Conservation (phyloP, 2,888 invertebrate genomes). For the Polydrusus tereticollis region DNA sequence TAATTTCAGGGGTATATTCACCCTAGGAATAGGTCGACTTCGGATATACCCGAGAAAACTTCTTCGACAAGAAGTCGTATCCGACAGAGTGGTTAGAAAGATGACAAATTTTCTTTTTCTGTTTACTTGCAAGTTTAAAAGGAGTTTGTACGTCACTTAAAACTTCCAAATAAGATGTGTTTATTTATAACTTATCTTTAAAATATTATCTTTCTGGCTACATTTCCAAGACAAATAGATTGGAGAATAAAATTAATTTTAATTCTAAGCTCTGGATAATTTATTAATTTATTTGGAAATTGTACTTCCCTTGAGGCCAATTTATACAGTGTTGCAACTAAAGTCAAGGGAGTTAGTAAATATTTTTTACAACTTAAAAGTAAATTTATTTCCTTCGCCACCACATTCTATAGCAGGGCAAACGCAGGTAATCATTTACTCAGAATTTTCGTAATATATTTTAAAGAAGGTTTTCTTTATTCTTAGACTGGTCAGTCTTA, state of each 20-base stretch:
- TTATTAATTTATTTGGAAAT: too few species aligned
- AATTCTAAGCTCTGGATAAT: background rate
- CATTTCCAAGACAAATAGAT: background rate
- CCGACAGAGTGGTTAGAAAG: slow-evolving; percentile 11
- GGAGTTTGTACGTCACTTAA: slow-evolving; percentile 1
- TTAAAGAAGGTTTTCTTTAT: slow-evolving; percentile 50
- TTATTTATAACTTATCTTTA: background rate
- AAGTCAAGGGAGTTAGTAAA: too few species aligned
- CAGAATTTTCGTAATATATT: background rate
- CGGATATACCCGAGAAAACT: background rate
- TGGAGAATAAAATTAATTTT: background rate
- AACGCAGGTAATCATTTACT: too few species aligned
- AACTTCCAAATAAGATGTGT: background rate
- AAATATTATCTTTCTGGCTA: background rate
- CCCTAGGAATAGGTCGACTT: slow-evolving; percentile 2
- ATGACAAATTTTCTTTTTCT: slow-evolving; percentile 28
- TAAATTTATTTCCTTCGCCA: too few species aligned
- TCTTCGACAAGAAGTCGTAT: background rate
- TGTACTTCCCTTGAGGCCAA: too few species aligned
- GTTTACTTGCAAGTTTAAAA: slow-evolving; percentile 13
- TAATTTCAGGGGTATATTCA: too few species aligned
- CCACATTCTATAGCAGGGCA: too few species aligned
- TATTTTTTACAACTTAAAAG: too few species aligned
- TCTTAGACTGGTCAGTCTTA: slow-evolving; percentile 49
- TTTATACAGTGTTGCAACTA: too few species aligned